Evolutionary conservation across 2,888 invertebrate genomes (phyloP).

Genomic region (Acholoe squamosa): DNA sequence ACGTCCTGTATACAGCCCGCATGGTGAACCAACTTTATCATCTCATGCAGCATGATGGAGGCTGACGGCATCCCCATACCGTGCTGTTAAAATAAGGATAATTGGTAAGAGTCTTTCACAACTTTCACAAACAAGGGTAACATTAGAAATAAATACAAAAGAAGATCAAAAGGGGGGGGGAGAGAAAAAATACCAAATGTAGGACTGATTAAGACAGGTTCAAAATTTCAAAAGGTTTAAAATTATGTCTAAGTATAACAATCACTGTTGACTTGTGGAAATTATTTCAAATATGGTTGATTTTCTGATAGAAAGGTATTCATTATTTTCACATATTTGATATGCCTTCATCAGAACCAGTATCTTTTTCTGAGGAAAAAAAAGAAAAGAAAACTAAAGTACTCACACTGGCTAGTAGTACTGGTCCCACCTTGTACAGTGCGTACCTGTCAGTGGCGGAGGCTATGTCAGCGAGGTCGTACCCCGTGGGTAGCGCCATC

Average conservation of each 20-base stretch:
- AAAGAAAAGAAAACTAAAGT: neutral
- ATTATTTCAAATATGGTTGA: too few relatives aligned
- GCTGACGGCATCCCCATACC: conserved; percentile 99
- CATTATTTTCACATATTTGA: too few relatives aligned
- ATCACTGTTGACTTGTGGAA: neutral
- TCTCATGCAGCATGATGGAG: conserved; percentile 96
- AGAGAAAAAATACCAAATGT: neutral
- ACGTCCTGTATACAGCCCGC: conserved; percentile 91
- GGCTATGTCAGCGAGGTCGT: conserved; percentile 93
- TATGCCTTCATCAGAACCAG: too few relatives aligned
- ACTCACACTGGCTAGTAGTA: conserved; percentile 89
- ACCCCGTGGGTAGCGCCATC: conserved; percentile 94
- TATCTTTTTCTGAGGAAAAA: too few relatives aligned
- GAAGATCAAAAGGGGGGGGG: neutral
- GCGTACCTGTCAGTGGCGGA: conserved; percentile 93
- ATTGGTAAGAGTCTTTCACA: too few relatives aligned
- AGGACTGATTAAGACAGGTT: too few relatives aligned
- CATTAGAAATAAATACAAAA: neutral
- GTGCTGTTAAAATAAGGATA: conserved; percentile 87
- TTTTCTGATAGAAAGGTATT: too few relatives aligned
- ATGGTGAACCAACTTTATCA: conserved; percentile 97
- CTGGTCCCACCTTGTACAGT: conserved; percentile 97
- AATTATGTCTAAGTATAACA: neutral
- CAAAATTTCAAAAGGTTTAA: neutral
- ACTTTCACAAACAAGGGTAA: neutral